A percentile compares a stretch with the other conserved stretches of the same genome.
Evolutionary conservation across 2,797 vertebrate genomes (phyloP).

Genomic region (Rhinophrynus dorsalis): DNA sequence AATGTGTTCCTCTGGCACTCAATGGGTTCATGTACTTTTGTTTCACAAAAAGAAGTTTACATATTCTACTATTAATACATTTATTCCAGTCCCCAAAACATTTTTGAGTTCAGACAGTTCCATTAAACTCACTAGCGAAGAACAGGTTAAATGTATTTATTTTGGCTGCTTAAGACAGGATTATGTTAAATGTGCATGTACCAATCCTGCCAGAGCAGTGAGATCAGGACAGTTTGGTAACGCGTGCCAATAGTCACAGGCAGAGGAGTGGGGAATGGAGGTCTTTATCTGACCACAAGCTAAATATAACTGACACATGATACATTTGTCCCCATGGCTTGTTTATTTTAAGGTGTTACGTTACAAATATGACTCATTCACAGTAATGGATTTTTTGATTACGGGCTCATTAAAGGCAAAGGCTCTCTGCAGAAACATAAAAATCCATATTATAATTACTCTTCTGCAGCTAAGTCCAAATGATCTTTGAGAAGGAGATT

Average conservation of each 20-base stretch:
- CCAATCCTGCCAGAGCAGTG: slow-evolving; percentile 5
- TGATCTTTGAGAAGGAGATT: too few species aligned
- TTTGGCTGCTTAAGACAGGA: not conserved
- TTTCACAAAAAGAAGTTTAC: too few species aligned
- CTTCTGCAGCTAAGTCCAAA: too few species aligned
- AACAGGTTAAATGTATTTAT: slow-evolving; percentile 11
- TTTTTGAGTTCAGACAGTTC: too few species aligned
- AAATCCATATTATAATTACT: too few species aligned
- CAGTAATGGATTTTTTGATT: not conserved
- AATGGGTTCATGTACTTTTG: too few species aligned
- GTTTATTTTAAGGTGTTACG: slow-evolving; percentile 8
- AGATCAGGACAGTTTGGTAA: slow-evolving; percentile 9
- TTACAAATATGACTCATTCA: slow-evolving; percentile 4
- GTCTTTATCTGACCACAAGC: slow-evolving; percentile 2
- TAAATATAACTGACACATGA: slow-evolving; percentile 21
- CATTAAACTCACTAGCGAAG: not conserved
- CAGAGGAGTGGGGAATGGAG: not conserved
- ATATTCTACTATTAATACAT: too few species aligned
- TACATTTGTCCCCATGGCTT: not conserved
- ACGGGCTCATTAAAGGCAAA: not conserved
- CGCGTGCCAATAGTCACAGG: slow-evolving; percentile 17
- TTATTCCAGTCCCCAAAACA: too few species aligned
- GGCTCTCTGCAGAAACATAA: too few species aligned
- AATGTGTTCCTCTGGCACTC: too few species aligned
- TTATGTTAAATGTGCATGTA: slow-evolving; percentile 19